Evolutionary conservation across 2,113 vertebrate genomes (phyloP), one percentile per base, ranked within the genome.

Genomic region (Sisor rabdophorus): DNA sequence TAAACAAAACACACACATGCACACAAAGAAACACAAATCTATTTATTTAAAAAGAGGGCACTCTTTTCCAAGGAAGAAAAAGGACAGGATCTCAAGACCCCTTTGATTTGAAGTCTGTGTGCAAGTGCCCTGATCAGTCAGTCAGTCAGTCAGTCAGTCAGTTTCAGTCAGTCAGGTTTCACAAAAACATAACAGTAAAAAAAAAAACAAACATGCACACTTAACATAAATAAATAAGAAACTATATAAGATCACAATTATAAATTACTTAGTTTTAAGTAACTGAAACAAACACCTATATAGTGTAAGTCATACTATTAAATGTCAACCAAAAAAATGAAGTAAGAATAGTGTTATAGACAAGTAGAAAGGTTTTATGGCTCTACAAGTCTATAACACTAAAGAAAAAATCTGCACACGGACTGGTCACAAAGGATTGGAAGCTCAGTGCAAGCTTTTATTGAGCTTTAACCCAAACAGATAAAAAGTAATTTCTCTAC

Each of bases 241-340:
- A 67, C 50, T 22, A 73, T 55, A 53, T 56, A 79, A 44, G 71
- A 78, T 59, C 72, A n/a, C 65, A 58, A 61, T 36, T 67, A 61
- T 15, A 26, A 70, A 11, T 10, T 22, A 70, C 6, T 36, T 52
- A 15, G 32, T 75, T 71, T 65, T 24, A 69, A 65, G 74, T 48
- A 65, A 60, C 53, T 67, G 59, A 47, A 73, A 77, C 15, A 8
- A 15, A 19, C 17, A 60, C 28, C 28, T 60, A 19, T 28, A 59
- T 2, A 30, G n/a, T n/a, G n/a, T 30, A 16, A 60, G 7, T 11
- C 3, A 3, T 55, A 19, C 44, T 50, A 56, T 80, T 80, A 28
- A 3, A 52, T 36, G 53, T 60, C 50, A 48, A 54, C 44, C 50
- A n/a, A 61, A 47, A 47, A 52, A 75, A 71, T 0, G 30, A 17